Evolutionary conservation across 2,797 vertebrate genomes (phyloP), one percentile per base, ranked within the genome.

Genomic region (Yasuhikotakia modesta): DNA sequence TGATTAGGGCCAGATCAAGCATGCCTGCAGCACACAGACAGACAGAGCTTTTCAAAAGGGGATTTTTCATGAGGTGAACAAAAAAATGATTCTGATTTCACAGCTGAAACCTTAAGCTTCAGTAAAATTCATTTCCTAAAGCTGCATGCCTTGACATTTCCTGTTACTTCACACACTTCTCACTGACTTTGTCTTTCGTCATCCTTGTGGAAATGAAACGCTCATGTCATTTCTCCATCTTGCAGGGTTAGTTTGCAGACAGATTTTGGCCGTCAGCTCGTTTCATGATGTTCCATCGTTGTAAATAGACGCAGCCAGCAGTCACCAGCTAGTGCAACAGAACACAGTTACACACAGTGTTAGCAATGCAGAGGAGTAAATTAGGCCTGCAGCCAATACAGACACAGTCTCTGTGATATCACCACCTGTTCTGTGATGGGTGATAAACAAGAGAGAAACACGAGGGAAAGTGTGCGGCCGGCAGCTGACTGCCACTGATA

Each of bases 391-490:
- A 63, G 81, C 73, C 81, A 71, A 13, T 21, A 66, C n/a, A 65
- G n/a, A 11, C n/a, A 53, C 52, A 8, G 16, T 55, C 16, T 76
- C 16, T 76, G 24, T 57, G 69, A 78, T 52, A 77, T 32, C 30
- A 12, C 82, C 80, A 80, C 82, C 82, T 78, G 82, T 76, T 73
- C 68, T 71, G 72, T 73, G 30, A 80, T 74, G 39, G 66, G 65
- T 8, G 35, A 39, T 39, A 39, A 39, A 39, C 79, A 61, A 39
- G 27, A 43, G 43, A 70, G 66, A 72, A 46, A 68, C 3, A 12
- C 46, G 39, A 76, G 1, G 24, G 16, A 53, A 27, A 27, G 27
- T 27, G 27, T 27, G 27, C 4, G 27, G 27, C 4, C 27, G 2
- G 27, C 27, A 27, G 27, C 27, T 27, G 27, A 27, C 27, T 27